Base-by-base conservation (phyloP, 2,113 vertebrate species). In the Hyaena hyaena region DNA sequence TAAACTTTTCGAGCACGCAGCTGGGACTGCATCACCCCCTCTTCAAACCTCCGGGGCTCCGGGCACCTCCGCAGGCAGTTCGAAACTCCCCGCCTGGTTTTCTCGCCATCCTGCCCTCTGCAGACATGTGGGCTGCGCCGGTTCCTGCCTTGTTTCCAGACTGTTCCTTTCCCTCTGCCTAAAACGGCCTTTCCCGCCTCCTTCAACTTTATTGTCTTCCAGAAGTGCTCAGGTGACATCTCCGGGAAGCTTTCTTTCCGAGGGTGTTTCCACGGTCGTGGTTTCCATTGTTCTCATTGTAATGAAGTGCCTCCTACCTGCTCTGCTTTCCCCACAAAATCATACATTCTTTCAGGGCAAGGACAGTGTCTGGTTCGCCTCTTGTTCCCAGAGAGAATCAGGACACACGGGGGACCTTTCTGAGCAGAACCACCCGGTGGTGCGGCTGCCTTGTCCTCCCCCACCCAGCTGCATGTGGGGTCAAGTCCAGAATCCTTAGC, bases 341-440 rank as follows among this genome's bases (percentile, higher is more conserved):
- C 7, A 9, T 16, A 5, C 10, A 4, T 53, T 61, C 69, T 53
- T n/a, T 21, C 26, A 66, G 53, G 45, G 1, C 35, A 48, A n/a
- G 16, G n/a, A 31, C n/a, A 5, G 39, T 17, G 4, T 48, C 35
- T 68, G 15, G 2, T 28, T 45, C 39, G 14, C 61, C 48, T 81
- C 53, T 53, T 76, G 39, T 19, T 39, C 53, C 82, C 33, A 10
- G 85, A n/a, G 23, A 28, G 65, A n/a, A 39, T 63, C 33, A 45
- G 63, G 71, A 53, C 53, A 17, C 2, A 0, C 0, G 1, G 10
- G 10, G 4, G 14, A 14, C 24, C n/a, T 24, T 0, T 5, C 24
- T 1, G 7, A 50, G 61, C 24, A 19, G 79, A 26, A 48, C 31
- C 5, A 2, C 5, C 39, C 4, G 0, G 12, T 2, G 33, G 7